Evolutionary conservation across 2,888 invertebrate genomes (phyloP).

Genomic region (Sesia apiformis): DNA sequence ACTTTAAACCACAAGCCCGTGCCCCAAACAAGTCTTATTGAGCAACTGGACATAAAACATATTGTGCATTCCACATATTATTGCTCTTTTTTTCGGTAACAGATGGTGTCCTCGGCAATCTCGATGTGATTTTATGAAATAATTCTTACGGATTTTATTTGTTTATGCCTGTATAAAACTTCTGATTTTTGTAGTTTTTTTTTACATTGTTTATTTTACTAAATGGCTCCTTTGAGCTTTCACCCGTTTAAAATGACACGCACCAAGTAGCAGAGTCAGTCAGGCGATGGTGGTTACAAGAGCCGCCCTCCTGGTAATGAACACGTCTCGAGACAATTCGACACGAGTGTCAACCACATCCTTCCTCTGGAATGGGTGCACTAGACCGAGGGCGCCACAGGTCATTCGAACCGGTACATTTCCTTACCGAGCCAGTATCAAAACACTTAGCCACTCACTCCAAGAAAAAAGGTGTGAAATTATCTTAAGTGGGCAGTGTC

Average conservation of each 20-base stretch:
- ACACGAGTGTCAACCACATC: conserved; percentile 49
- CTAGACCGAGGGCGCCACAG: conserved; percentile 25
- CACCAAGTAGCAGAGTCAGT: conserved; percentile 35
- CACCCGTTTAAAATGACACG: conserved; percentile 45
- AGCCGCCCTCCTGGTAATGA: conserved; percentile 32
- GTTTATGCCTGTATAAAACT: too few relatives aligned
- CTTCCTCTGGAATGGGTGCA: conserved; percentile 34
- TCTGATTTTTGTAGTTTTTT: too few relatives aligned
- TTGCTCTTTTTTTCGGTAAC: too few relatives aligned
- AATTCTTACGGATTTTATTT: too few relatives aligned
- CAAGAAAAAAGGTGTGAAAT: conserved; percentile 62
- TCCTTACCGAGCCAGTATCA: conserved; percentile 10
- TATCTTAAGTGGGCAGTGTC: conserved; percentile 63
- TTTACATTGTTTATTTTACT: too few relatives aligned
- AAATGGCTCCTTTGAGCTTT: conserved; percentile 14
- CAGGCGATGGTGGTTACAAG: conserved; percentile 11
- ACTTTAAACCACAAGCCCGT: too few relatives aligned
- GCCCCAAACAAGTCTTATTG: too few relatives aligned
- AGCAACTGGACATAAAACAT: too few relatives aligned
- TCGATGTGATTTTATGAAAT: too few relatives aligned
- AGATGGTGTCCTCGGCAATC: too few relatives aligned
- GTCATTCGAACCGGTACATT: conserved; percentile 17
- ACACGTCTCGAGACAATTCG: conserved; percentile 45
- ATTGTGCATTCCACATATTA: too few relatives aligned
- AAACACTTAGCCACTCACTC: conserved; percentile 44